Conservation (phyloP, 2,888 invertebrate genomes). For the Gortyna flavago region DNA sequence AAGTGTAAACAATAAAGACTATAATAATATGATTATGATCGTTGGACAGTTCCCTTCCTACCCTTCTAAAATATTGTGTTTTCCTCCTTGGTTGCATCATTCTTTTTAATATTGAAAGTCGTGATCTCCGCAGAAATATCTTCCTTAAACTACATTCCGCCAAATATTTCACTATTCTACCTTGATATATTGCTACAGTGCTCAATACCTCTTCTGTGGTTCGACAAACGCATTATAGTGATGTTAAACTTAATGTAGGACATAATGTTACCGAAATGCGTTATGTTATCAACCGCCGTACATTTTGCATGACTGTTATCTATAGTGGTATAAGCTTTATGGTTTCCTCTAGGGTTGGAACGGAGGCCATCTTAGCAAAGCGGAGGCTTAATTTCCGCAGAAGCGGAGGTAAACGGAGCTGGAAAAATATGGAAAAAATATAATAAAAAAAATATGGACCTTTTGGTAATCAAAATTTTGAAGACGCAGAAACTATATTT, state of each 20-base stretch:
- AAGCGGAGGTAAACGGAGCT: background rate
- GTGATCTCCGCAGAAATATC: background rate
- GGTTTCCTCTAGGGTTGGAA: conserved; percentile 10
- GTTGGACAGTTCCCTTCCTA: background rate
- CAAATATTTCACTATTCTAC: conserved; percentile 22
- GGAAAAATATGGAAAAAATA: background rate
- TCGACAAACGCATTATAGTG: conserved; percentile 43
- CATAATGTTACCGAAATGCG: conserved; percentile 49
- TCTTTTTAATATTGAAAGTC: background rate
- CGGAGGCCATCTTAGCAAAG: background rate
- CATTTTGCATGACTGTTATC: conserved; percentile 55
- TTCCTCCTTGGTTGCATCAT: background rate
- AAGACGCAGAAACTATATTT: background rate
- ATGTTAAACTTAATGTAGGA: conserved; percentile 48
- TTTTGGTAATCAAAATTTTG: background rate
- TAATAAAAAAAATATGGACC: background rate
- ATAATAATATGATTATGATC: background rate
- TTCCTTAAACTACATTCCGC: background rate
- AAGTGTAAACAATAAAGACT: background rate
- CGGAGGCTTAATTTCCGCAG: background rate
- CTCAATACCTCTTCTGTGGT: conserved; percentile 38
- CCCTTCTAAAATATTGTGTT: background rate
- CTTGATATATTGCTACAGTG: conserved; percentile 16
- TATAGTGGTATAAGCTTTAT: conserved; percentile 54
- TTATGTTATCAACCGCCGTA: conserved; percentile 51